Conservation (phyloP, 2,113 vertebrate genomes). For the Dipodomys stephensi region DNA sequence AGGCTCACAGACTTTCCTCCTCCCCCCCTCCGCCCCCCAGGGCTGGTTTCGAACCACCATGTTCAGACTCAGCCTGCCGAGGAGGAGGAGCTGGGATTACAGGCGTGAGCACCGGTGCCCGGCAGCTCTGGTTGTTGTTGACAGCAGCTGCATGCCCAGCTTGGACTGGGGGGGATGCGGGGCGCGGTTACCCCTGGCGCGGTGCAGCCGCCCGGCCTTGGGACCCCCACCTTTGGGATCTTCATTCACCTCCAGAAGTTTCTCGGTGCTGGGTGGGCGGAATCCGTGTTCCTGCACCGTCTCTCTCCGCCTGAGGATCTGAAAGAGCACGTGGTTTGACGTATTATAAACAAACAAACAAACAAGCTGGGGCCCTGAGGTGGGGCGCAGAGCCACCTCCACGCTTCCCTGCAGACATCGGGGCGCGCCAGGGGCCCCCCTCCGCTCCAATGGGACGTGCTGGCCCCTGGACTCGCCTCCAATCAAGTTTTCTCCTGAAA, state of each 20-base stretch:
- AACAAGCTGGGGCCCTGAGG: conserved; percentile 70
- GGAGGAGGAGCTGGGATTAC: no score
- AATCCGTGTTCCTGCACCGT: conserved; percentile 86
- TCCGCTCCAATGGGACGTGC: conserved; percentile 56
- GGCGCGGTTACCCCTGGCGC: no score
- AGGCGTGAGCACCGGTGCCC: no score
- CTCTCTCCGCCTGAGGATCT: conserved; percentile 81
- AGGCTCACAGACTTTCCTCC: no score
- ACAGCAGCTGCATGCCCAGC: conserved; percentile 11
- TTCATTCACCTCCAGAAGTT: no score
- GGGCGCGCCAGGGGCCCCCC: conserved; percentile 63
- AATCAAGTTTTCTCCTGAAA: conserved; percentile 22
- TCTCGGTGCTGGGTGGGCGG: conserved; percentile 83
- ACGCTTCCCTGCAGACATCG: conserved; percentile 46
- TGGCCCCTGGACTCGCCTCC: conserved; percentile 56
- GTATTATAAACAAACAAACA: conserved; percentile 75
- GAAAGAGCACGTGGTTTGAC: conserved; percentile 80
- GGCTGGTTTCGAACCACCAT: no score
- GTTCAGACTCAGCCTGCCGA: no score
- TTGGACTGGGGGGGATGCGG: not conserved
- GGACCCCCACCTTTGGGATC: no score
- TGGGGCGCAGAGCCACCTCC: conserved; percentile 67
- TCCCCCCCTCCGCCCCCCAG: accelerated
- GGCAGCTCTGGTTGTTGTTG: not conserved
- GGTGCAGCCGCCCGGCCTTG: no score